These are phyloP conservation scores for Channa striata DNA, from an alignment of 2,797 vertebrate species.

Conservation along the genomic window DNA sequence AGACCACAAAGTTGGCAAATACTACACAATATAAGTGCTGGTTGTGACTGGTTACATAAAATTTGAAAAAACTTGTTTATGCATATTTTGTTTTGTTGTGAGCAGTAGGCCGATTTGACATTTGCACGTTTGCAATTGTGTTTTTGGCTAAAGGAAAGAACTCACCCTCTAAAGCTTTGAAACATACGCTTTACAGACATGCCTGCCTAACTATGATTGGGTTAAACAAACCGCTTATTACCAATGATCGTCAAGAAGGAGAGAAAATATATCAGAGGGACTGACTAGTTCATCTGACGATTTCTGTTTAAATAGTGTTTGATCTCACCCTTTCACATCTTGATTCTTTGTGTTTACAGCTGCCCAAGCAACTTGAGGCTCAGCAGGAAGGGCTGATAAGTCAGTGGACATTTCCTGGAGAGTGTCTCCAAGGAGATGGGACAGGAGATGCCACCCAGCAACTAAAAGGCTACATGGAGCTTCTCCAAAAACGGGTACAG, in stretches of 20 bases:
- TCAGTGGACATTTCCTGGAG: slow-evolving; percentile 89
- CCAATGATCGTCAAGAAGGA: neutral
- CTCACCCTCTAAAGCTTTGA: neutral
- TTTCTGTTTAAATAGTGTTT: neutral
- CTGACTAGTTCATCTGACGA: neutral
- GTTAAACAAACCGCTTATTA: neutral
- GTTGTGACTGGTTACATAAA: no score
- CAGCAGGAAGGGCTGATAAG: slow-evolving; percentile 88
- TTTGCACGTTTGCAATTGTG: neutral
- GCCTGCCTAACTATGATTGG: neutral
- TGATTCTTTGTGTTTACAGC: slow-evolving; percentile 76
- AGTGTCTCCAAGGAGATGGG: slow-evolving; percentile 78
- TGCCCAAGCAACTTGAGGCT: slow-evolving; percentile 87
- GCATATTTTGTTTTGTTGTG: no score
- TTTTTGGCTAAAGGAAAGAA: neutral
- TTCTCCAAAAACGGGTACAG: slow-evolving; percentile 89
- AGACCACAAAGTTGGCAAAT: no score
- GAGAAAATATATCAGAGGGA: neutral
- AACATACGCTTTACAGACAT: neutral
- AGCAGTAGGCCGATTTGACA: neutral
- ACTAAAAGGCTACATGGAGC: slow-evolving; percentile 87
- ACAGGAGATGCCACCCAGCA: slow-evolving; percentile 77
- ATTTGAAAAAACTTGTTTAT: no score
- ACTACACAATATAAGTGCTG: no score
- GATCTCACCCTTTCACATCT: neutral